Conservation (phyloP, 2,113 vertebrate species). For the Chaenocephalus aceratus region DNA sequence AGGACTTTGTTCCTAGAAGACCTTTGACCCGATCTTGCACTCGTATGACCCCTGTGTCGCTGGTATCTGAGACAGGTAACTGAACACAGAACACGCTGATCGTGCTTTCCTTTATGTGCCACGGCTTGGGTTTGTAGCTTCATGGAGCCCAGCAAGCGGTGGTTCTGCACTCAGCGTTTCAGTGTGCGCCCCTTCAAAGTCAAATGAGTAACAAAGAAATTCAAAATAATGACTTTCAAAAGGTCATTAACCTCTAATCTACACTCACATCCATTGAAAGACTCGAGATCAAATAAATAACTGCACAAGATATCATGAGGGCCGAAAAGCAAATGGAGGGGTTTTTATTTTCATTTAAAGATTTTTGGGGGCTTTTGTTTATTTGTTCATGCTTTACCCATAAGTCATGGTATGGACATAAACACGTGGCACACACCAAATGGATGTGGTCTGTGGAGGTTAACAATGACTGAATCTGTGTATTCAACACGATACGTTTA, state of each 20-base stretch:
- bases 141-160: background rate
- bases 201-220: background rate
- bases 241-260: background rate
- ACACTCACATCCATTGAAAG: background rate
- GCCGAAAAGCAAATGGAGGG: too few relatives aligned
- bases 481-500: too few relatives aligned
- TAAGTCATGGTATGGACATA: too few relatives aligned
- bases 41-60: slow-evolving; percentile 88
- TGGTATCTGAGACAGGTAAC: slow-evolving; percentile 92
- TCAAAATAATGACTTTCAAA: background rate
- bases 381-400: too few relatives aligned
- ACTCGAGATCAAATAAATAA: background rate
- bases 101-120: background rate
- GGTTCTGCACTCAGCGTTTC: background rate
- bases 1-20: slow-evolving; percentile 87
- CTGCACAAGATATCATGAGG: background rate
- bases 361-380: too few relatives aligned
- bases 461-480: too few relatives aligned
- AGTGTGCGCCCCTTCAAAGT: background rate
- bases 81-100: background rate
- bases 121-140: background rate
- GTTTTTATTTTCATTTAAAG: background rate
- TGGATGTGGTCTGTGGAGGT: too few relatives aligned
- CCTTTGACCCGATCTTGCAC: slow-evolving; percentile 94
- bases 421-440: too few relatives aligned